These are phyloP conservation scores for Echinops telfairi DNA, from an alignment of 2,113 vertebrate species.

Conservation along the genomic window DNA sequence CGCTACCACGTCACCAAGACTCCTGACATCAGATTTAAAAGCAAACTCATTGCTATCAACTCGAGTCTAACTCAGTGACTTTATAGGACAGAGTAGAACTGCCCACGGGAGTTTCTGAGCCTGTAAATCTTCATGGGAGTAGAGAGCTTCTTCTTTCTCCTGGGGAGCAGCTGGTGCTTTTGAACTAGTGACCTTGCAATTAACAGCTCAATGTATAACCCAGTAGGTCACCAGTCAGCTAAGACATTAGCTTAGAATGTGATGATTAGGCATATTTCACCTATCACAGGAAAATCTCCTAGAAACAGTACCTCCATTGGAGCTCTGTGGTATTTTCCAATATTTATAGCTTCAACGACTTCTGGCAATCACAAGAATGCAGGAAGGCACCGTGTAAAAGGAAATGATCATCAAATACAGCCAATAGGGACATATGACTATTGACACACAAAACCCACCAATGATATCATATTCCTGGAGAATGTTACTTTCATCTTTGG, in stretches of 20 bases:
- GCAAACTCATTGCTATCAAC: not conserved
- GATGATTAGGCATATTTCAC: not conserved
- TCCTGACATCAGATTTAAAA: not conserved
- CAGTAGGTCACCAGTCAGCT: not conserved
- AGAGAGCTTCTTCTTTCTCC: not conserved
- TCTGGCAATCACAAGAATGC: not conserved
- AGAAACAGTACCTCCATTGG: not conserved
- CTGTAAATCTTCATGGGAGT: not conserved
- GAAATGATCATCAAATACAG: conserved; percentile 76
- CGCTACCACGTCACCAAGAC: too few relatives aligned
- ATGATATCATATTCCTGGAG: conserved; percentile 52
- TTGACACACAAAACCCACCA: conserved; percentile 74
- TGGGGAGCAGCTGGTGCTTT: not conserved
- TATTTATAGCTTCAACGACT: conserved; percentile 45
- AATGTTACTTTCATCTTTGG: conserved; percentile 62
- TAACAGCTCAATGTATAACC: not conserved
- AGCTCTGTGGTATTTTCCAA: not conserved
- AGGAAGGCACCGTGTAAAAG: conserved; percentile 67
- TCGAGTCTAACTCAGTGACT: not conserved
- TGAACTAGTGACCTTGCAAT: not conserved
- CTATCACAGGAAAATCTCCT: not conserved
- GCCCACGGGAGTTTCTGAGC: not conserved
- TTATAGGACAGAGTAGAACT: not conserved
- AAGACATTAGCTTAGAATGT: not conserved
- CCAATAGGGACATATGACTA: conserved; percentile 65